Evolutionary conservation across 2,888 invertebrate species (phyloP).

Genomic region (Zeuzera pyrina): DNA sequence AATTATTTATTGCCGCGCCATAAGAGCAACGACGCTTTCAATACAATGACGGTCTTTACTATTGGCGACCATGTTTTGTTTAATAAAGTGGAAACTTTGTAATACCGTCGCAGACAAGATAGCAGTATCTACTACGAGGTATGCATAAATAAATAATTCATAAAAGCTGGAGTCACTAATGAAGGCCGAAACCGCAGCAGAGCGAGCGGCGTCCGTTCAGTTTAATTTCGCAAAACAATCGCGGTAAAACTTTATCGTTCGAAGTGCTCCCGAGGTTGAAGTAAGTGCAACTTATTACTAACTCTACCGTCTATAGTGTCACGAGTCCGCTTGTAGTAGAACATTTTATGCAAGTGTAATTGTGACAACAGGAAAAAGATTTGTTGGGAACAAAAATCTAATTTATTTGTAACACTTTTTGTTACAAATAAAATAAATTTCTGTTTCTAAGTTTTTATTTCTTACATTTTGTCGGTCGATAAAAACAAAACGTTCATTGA

Average conservation of each 20-base stretch:
- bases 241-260: constrained; percentile 29
- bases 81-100: constrained; percentile 57
- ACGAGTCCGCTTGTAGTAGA: constrained; percentile 8
- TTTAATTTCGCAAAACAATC: constrained; percentile 32
- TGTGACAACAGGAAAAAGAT: no score
- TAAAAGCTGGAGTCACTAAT: constrained; percentile 57
- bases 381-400: no score
- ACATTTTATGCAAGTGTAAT: no score
- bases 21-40: constrained; percentile 52
- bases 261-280: constrained; percentile 16
- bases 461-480: no score
- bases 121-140: constrained; percentile 43
- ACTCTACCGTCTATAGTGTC: constrained; percentile 8
- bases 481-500: no score
- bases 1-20: constrained; percentile 63
- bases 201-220: constrained; percentile 22
- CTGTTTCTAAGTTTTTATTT: no score
- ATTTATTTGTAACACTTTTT: no score
- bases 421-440: no score
- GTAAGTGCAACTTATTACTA: constrained; percentile 12
- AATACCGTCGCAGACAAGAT: constrained; percentile 38
- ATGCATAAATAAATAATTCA: constrained; percentile 57
- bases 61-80: constrained; percentile 51
- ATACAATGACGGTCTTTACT: constrained; percentile 53
- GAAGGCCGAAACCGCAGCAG: constrained; percentile 49